A percentile compares a stretch with the other conserved stretches of the same genome.
phyloP scores from a whole-genome alignment of 2,797 vertebrate genomes.

The Sebastes aleutianus region DNA sequence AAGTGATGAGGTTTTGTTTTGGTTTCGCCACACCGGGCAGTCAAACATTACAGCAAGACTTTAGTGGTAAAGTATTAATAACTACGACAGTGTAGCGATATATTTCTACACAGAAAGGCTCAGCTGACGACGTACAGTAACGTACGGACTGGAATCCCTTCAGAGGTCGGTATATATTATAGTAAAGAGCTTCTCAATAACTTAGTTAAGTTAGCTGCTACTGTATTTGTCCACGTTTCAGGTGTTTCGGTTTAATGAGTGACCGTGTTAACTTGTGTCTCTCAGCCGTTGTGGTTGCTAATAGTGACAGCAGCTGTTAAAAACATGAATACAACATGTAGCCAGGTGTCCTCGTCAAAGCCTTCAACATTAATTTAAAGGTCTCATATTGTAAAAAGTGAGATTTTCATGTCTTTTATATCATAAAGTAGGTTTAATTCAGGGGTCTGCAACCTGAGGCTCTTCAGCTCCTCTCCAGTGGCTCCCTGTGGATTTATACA shows the following conservation, averaged over 20 bases:
- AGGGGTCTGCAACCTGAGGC: fast-evolving
- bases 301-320: too few relatives aligned
- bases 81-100: background rate
- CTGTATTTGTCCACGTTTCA: fast-evolving
- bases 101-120: background rate
- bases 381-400: too few relatives aligned
- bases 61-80: background rate
- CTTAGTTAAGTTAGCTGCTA: background rate
- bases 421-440: too few relatives aligned
- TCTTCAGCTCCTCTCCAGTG: too few relatives aligned
- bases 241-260: too few relatives aligned
- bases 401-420: too few relatives aligned
- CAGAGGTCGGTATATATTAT: background rate
- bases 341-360: too few relatives aligned
- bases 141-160: background rate
- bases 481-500: too few relatives aligned
- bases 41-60: background rate
- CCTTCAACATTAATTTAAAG: too few relatives aligned
- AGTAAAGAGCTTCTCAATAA: background rate
- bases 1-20: constrained; percentile 36
- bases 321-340: too few relatives aligned
- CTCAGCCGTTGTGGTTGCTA: too few relatives aligned
- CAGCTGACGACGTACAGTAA: background rate
- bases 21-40: background rate
- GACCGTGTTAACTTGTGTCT: too few relatives aligned